Evolutionary conservation across 64 coral and sea anemone genomes (phyloP), one percentile per base, ranked within the genome.

Genomic region (Astreopora myriophthalma): DNA sequence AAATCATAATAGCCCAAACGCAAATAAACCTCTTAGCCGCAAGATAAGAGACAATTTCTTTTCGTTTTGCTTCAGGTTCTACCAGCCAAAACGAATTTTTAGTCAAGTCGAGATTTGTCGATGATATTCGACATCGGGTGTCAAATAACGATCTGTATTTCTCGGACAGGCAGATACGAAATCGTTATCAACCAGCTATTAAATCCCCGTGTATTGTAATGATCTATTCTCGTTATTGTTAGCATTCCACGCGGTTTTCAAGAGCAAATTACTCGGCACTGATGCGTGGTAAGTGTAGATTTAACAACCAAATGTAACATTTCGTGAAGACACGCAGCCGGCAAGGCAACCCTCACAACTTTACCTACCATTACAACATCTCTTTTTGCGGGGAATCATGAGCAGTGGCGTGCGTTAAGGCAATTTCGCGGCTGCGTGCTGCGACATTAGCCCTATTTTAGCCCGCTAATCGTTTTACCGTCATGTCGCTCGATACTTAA

Each of bases 171-270:
- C 79, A 19, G 79, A 82, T 34, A 65, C 64, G 19, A 57, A 33
- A 36, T 64, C 17, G 52, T 63, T 82, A 38, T 63, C 33, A 36
- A 24, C 2, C 9, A 13, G 20, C 34, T 37, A 37, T 73, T 73
- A 37, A 82, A 82, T 60, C 14, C 30, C 19, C 22, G 30, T 16
- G 76, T 80, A 80, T 64, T 83, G 79, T 83, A 83, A 83, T 65
- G 58, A 63, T 33, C 31, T 19, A 83, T 83, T 83, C 32, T 64
- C 35, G 79, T 83, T 65, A 64, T 83, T 83, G 55, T 83, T 83
- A 83, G 34, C 79, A 83, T 83, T 83, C 79, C 79, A 83, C 58
- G 79, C 79, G 79, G 79, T 64, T 64, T 37, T 26, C 20, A 3
- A 13, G 34, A 83, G 79, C 32, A 63, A 80, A 58, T 37, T 32